phyloP scores from a whole-genome alignment of 2,888 invertebrate genomes.

The Eretmocerus hayati region DNA sequence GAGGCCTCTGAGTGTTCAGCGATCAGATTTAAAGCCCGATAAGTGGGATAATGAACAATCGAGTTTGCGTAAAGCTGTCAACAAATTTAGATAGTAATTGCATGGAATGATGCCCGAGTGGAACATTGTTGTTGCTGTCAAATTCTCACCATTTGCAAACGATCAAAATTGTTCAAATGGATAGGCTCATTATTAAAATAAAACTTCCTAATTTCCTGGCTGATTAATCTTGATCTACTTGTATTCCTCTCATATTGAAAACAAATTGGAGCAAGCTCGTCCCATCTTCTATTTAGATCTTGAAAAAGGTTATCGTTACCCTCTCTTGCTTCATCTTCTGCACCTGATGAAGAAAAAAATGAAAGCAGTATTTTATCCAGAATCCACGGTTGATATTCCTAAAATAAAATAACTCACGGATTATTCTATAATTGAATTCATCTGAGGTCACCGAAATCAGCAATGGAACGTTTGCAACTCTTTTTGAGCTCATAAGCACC shows the following conservation, averaged over 20 bases:
- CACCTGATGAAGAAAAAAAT: neutral
- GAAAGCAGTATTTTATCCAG: neutral
- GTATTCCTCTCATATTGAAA: slow-evolving; percentile 55
- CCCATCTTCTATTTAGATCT: slow-evolving; percentile 55
- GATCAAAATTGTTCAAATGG: slow-evolving; percentile 40
- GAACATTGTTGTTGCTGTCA: too few relatives aligned
- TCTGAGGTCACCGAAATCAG: slow-evolving; percentile 60
- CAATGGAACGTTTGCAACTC: slow-evolving; percentile 57
- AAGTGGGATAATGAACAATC: slow-evolving; percentile 47
- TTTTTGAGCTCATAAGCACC: slow-evolving; percentile 51
- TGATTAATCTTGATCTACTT: slow-evolving; percentile 49
- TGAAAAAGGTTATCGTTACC: slow-evolving; percentile 42
- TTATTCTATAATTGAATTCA: slow-evolving; percentile 55
- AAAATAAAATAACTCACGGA: slow-evolving; percentile 38
- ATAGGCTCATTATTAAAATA: slow-evolving; percentile 47
- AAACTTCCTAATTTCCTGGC: slow-evolving; percentile 47
- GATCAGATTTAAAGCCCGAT: slow-evolving; percentile 47
- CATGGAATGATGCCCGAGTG: too few relatives aligned
- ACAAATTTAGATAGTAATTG: neutral
- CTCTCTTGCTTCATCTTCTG: slow-evolving; percentile 3
- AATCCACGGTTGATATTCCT: too few relatives aligned
- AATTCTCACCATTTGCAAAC: slow-evolving; percentile 44
- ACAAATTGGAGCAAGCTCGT: slow-evolving; percentile 56
- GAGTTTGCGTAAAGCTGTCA: slow-evolving; percentile 53
- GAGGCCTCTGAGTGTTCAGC: slow-evolving; percentile 50